Evolutionary conservation across 1,140 invertebrate species (phyloP), one percentile per base, ranked within the genome.

Genomic region (Helicorthomorpha holstii): DNA sequence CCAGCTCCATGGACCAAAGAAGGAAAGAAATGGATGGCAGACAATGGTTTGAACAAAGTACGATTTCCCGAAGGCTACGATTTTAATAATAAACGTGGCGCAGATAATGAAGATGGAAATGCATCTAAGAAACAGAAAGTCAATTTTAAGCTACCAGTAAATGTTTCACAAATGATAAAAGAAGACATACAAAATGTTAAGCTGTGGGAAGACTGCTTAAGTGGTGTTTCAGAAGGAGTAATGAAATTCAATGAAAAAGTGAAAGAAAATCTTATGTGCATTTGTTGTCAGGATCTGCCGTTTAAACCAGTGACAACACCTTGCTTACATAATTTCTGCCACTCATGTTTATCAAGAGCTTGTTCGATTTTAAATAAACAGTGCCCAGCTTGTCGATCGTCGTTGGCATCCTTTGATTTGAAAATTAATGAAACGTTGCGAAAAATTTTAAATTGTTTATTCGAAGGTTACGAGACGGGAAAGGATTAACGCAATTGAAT

Each of bases 1-100:
- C 82, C 85, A 1, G 79, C 86, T 14, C 86, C 86, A 0, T 91
- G 86, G 87, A 84, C 84, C n/a, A 60, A 73, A 44, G 75, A 73
- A 45, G 85, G 82, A 0, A 78, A 80, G 63, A 68, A 75, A 51
- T 59, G 64, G 27, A 66, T 65, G n/a, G n/a, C n/a, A n/a, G n/a
- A 2, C 58, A 67, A 54, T 55, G 68, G 52, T 57, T 71, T 10
- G 70, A 68, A 23, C 59, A 69, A 0, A 48, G 66, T 69, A 62
- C 38, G 26, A 1, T 50, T 48, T 48, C 53, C 57, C 19, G n/a
- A 27, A 16, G 54, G 49, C 12, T 55, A 51, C 19, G 24, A 3
- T 22, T 3, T 47, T 42, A 21, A 2, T 19, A 29, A 34, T 3
- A 21, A 38, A 12, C 25, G 27, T 41, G 16, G 7, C 19, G 44